Base-by-base conservation (phyloP, 1,140 invertebrate species). In the Laupala kohalensis region DNA sequence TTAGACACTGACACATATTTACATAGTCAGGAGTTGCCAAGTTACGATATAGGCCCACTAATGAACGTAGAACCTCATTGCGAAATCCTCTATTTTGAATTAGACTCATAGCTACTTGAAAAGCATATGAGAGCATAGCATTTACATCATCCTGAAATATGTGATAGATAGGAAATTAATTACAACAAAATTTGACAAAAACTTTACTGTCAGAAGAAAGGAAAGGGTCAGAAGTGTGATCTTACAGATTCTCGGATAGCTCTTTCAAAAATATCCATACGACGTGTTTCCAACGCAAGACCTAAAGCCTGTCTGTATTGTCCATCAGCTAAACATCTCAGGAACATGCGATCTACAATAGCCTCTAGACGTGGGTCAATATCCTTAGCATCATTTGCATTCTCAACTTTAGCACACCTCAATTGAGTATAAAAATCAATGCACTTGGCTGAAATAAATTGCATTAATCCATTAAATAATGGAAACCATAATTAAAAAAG, bases 311-410 rank as follows among this genome's bases (percentile, higher is more conserved):
- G 79, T 91, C 97, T 78, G 98, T 95, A 70, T 90, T 91, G 81
- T 97, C 95, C 62, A 75, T 69, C 64, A 67, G 24, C 93, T 63
- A 99, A 84, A 78, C 97, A 99, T 74, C 95, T 84, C 76, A 96
- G 90, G 79, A 99, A 98, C 94, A 99, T 98, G 67, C 94, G 86
- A 80, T 99, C 94, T 0, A 99, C 96, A 75, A 99, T 96, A 2
- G 89, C 90, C 80, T 97, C 95, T 69, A 99, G 81, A 65, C 95
- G 86, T 3, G 90, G 85, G 81, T 99, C 96, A 75, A 97, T 92
- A 0, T 84, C 81, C 73, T 90, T 88, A 9, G 86, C 86, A 13
- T 86, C 84, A 70, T 85, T 84, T 2, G 85, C 78, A 71, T 86
- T 85, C 76, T 89, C 86, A 65, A 85, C 86, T 64, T 86, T 83